phyloP scores from a whole-genome alignment of 2,888 invertebrate species.

The Galerucella nymphaeae region DNA sequence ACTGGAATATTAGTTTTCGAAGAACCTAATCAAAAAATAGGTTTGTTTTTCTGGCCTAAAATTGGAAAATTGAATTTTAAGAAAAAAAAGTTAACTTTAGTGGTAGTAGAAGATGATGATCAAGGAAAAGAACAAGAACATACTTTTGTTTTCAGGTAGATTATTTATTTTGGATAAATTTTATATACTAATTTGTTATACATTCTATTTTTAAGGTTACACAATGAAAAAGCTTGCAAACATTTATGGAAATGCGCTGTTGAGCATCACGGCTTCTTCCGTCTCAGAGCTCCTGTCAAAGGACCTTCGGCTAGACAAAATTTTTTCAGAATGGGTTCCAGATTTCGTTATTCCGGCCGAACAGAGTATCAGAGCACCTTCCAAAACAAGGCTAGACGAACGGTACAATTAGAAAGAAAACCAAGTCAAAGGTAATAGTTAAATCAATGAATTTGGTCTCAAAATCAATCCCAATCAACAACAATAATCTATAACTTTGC shows the following conservation, averaged over 20 bases:
- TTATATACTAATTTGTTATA: too few relatives aligned
- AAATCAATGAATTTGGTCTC: background rate
- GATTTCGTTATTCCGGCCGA: slow-evolving; percentile 88
- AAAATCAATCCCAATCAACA: too few relatives aligned
- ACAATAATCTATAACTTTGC: background rate
- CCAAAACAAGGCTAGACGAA: slow-evolving; percentile 88
- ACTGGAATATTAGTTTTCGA: slow-evolving; percentile 99
- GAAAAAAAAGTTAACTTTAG: slow-evolving; percentile 95
- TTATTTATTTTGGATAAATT: background rate
- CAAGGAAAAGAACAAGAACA: slow-evolving; percentile 97
- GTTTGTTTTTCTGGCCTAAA: slow-evolving; percentile 99
- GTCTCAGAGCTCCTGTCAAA: slow-evolving; percentile 89
- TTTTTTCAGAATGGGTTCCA: slow-evolving; percentile 98
- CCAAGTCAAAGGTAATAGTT: slow-evolving; percentile 84
- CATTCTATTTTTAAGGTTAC: slow-evolving; percentile 68
- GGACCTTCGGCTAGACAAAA: slow-evolving; percentile 91
- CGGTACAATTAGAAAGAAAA: slow-evolving; percentile 95
- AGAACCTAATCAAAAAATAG: slow-evolving; percentile 90
- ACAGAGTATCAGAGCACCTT: slow-evolving; percentile 98
- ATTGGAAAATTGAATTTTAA: slow-evolving; percentile 98
- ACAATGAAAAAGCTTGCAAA: slow-evolving; percentile 98
- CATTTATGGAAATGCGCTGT: slow-evolving; percentile 99
- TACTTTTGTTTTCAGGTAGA: slow-evolving; percentile 92
- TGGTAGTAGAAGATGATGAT: slow-evolving; percentile 99
- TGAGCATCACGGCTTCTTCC: slow-evolving; percentile 99